Evolutionary conservation across 2,113 vertebrate genomes (phyloP).

Genomic region (Hoplias malabaricus): DNA sequence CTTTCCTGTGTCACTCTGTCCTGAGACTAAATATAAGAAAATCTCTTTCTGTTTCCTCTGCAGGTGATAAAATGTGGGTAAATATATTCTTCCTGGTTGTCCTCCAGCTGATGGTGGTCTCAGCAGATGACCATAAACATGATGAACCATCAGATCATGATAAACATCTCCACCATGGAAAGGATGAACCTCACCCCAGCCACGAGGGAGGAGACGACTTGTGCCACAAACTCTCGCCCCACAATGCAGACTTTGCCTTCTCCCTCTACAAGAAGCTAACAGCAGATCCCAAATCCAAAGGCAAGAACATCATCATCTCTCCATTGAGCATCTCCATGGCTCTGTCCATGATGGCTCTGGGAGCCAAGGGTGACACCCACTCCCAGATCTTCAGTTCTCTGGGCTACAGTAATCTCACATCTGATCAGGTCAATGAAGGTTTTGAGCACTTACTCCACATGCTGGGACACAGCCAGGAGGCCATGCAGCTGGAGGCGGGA

Average conservation of each 20-base stretch:
- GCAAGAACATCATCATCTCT: slow-evolving; percentile 75
- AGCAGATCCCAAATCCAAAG: slow-evolving; percentile 36
- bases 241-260: slow-evolving; percentile 76
- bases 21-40: too few relatives aligned
- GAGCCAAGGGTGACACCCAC: slow-evolving; percentile 59
- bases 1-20: too few relatives aligned
- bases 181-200: slow-evolving; percentile 41
- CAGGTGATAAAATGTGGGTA: slow-evolving; percentile 66
- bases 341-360: slow-evolving; percentile 65
- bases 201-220: background rate
- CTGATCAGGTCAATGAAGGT: slow-evolving; percentile 55
- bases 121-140: slow-evolving; percentile 31
- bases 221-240: slow-evolving; percentile 50
- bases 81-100: slow-evolving; percentile 60
- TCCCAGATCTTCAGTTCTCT: slow-evolving; percentile 70
- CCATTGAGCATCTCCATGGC: slow-evolving; percentile 65
- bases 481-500: slow-evolving; percentile 64
- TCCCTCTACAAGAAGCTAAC: slow-evolving; percentile 74
- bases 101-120: slow-evolving; percentile 59
- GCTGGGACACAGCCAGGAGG: slow-evolving; percentile 58
- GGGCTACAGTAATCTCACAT: slow-evolving; percentile 54
- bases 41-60: background rate
- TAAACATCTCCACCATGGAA: slow-evolving; percentile 47
- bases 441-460: slow-evolving; percentile 65
- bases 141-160: slow-evolving; percentile 24